Evolutionary conservation across 2,888 invertebrate genomes (phyloP), one percentile per base, ranked within the genome.

Genomic region (Cybosia mesomella): DNA sequence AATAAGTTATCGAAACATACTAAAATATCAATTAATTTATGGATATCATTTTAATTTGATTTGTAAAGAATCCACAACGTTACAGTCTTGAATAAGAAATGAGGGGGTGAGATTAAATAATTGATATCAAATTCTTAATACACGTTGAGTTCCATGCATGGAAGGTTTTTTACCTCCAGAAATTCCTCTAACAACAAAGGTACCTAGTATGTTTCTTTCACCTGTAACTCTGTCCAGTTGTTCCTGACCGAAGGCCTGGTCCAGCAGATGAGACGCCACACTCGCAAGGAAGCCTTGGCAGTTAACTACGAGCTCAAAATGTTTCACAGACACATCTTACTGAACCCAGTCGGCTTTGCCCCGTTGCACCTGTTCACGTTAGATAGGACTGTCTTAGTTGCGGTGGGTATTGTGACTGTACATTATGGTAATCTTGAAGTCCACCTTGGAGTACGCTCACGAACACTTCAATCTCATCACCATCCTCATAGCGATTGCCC

Each of bases 311-410:
- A 60, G 18, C 66, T 66, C 24, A 66, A 66, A 24, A 34, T 55
- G 39, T 66, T 66, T 22, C 4, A 24, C 21, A 22, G 39, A 28
- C 66, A 66, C 28, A n/a, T n/a, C n/a, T n/a, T n/a, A n/a, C n/a
- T n/a, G n/a, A n/a, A n/a, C n/a, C n/a, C n/a, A n/a, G n/a, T 55
- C 24, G 21, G 24, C 24, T 66, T 53, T n/a, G 53, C 66, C 24
- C 66, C 66, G 9, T 0, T 66, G 24, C 54, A 60, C 2, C 5
- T 66, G 8, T 39, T 66, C 0, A 60, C 54, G 11, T 54, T 66
- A 15, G 59, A 60, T 36, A 54, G 60, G n/a, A 28, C 11, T 28
- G 60, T 66, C 11, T 10, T 60, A 43, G 60, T 36, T 43, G 54
- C 54, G 15, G 66, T 66, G 11, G 54, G 53, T 65, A 59, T 10